Percentiles rank a stretch among this genome's conserved stretches.
Conservation (phyloP, 1,140 invertebrate species). For the Ostrea denselamellosa region DNA sequence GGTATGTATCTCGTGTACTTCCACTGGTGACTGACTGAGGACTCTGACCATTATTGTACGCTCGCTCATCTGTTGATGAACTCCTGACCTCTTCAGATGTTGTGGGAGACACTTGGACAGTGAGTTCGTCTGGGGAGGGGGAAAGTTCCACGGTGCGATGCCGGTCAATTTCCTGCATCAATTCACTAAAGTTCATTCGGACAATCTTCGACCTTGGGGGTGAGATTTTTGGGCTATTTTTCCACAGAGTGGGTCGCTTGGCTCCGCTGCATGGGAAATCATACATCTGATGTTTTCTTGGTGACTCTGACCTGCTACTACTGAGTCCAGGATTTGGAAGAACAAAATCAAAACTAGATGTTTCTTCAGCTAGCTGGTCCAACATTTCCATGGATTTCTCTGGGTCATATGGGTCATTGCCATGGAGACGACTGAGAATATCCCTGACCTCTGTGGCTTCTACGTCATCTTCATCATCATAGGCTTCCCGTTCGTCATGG, state of each 20-base stretch:
- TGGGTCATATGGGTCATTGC: constrained; percentile 56
- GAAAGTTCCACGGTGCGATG: constrained; percentile 74
- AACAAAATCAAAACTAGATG: constrained; percentile 74
- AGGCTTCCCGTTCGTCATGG: constrained; percentile 66
- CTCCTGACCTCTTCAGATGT: constrained; percentile 73
- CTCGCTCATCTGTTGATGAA: constrained; percentile 70
- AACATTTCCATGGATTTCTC: constrained; percentile 69
- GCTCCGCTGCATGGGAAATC: constrained; percentile 54
- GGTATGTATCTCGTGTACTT: constrained; percentile 64
- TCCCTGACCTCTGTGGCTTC: constrained; percentile 72
- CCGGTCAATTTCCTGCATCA: constrained; percentile 68
- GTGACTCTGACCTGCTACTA: constrained; percentile 51
- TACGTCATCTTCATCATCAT: constrained; percentile 72
- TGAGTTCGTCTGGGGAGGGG: constrained; percentile 73
- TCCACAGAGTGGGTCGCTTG: constrained; percentile 61
- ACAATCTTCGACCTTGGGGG: constrained; percentile 72
- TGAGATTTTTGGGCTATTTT: constrained; percentile 59
- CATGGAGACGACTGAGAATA: constrained; percentile 64
- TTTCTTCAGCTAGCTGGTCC: constrained; percentile 72
- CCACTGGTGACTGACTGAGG: constrained; percentile 70
- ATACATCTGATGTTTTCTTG: constrained; percentile 57
- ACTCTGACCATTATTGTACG: constrained; percentile 65
- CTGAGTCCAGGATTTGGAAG: constrained; percentile 65
- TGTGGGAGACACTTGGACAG: constrained; percentile 70
- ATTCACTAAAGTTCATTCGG: constrained; percentile 70